Conservation (phyloP, 2,888 invertebrate species). For the Nebria salina region DNA sequence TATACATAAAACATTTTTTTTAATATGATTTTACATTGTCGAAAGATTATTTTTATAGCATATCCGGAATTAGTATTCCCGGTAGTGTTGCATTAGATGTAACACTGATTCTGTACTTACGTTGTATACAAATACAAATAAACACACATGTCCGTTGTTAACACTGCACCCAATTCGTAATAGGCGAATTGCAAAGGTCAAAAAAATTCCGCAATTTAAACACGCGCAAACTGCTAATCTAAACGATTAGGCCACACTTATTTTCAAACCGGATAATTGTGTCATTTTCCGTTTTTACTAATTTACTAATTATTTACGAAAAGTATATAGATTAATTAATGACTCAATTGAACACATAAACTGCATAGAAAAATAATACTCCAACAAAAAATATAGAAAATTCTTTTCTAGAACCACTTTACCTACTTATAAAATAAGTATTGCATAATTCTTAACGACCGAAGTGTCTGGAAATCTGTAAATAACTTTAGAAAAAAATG, state of each 20-base stretch:
- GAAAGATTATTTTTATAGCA: neutral
- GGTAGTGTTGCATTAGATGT: neutral
- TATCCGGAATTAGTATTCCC: neutral
- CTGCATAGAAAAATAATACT: too few relatives aligned
- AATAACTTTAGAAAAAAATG: too few relatives aligned
- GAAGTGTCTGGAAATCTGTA: too few relatives aligned
- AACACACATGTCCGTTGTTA: neutral
- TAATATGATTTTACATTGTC: neutral
- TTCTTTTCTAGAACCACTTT: too few relatives aligned
- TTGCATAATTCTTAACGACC: too few relatives aligned
- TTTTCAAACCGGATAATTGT: neutral
- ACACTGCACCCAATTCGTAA: neutral
- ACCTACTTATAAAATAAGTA: too few relatives aligned
- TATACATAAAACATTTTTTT: neutral
- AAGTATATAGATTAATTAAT: too few relatives aligned
- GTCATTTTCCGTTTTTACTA: too few relatives aligned
- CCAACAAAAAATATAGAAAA: too few relatives aligned
- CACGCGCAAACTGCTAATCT: neutral
- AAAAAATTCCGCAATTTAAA: neutral
- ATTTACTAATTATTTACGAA: too few relatives aligned
- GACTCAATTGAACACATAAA: too few relatives aligned
- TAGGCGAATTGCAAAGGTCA: neutral
- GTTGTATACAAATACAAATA: neutral
- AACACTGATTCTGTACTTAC: neutral
- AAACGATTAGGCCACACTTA: neutral